Percentiles rank a stretch among this genome's conserved stretches.
Evolutionary conservation across 2,888 invertebrate species (phyloP).

Genomic region (Agrotis ipsilon): DNA sequence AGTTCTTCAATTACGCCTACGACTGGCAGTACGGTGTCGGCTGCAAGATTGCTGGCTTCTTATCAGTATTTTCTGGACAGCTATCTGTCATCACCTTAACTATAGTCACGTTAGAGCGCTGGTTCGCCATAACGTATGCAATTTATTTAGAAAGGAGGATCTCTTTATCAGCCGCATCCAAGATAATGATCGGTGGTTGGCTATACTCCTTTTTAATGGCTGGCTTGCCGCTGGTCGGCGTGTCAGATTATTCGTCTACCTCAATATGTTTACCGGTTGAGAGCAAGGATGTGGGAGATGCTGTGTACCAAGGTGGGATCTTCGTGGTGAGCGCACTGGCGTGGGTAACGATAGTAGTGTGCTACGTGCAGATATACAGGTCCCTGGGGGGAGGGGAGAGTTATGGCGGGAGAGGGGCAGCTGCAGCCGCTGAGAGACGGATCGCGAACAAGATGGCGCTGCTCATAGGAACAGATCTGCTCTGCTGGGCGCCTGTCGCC

Average conservation of each 20-base stretch:
- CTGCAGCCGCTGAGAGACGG: slow-evolving; percentile 92
- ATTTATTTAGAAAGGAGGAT: slow-evolving; percentile 96
- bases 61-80: slow-evolving; percentile 97
- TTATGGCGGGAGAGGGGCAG: slow-evolving; percentile 92
- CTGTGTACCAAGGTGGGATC: slow-evolving; percentile 94
- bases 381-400: slow-evolving; percentile 94
- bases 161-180: slow-evolving; percentile 93
- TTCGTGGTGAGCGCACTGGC: slow-evolving; percentile 95
- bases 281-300: slow-evolving; percentile 93
- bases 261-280: slow-evolving; percentile 97
- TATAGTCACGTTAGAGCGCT: slow-evolving; percentile 96
- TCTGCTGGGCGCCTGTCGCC: slow-evolving; percentile 97
- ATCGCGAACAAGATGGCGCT: slow-evolving; percentile 97
- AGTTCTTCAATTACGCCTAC: slow-evolving; percentile 97
- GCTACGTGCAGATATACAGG: slow-evolving; percentile 96
- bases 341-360: slow-evolving; percentile 95
- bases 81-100: slow-evolving; percentile 97
- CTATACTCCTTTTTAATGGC: slow-evolving; percentile 95
- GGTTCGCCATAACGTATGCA: slow-evolving; percentile 96
- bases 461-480: slow-evolving; percentile 96
- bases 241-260: slow-evolving; percentile 97
- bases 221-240: slow-evolving; percentile 94
- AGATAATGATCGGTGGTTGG: slow-evolving; percentile 96
- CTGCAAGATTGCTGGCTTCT: slow-evolving; percentile 96
- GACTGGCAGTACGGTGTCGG: slow-evolving; percentile 96